These are phyloP conservation scores for Drosophila subsilvestris DNA, from an alignment of 2,888 invertebrate genomes.

Conservation along the genomic window DNA sequence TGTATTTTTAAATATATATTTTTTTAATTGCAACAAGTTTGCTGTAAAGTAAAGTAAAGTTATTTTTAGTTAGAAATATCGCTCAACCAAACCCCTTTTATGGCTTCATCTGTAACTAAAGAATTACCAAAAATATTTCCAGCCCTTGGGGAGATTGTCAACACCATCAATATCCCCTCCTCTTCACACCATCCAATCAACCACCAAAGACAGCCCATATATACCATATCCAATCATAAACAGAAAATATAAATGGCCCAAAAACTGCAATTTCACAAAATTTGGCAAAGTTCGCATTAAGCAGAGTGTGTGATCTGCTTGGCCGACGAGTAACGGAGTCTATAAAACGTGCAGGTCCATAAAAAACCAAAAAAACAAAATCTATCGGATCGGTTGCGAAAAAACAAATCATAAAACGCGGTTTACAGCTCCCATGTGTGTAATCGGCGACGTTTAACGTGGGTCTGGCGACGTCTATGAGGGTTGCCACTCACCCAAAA, in stretches of 20 bases:
- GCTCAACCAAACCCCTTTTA: not conserved
- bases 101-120: constrained; percentile 3
- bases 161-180: too few relatives aligned
- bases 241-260: constrained; percentile 25
- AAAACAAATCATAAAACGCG: constrained; percentile 83
- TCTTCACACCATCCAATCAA: constrained; percentile 18
- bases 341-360: constrained; percentile 18
- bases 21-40: too few relatives aligned
- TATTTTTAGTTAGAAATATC: too few relatives aligned
- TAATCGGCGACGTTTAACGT: constrained; percentile 77
- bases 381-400: constrained; percentile 52
- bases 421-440: constrained; percentile 85
- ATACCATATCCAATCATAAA: constrained; percentile 14
- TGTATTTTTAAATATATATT: too few relatives aligned
- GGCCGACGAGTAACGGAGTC: constrained; percentile 1
- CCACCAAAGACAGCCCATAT: constrained; percentile 20
- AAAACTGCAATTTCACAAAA: constrained; percentile 34
- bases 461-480: not conserved
- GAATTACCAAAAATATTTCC: not conserved
- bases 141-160: not conserved
- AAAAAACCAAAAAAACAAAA: constrained; percentile 4
- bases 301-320: constrained; percentile 20
- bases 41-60: too few relatives aligned
- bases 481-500: not conserved
- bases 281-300: constrained; percentile 9